Conservation (phyloP, 2,888 invertebrate species). For the Choreutis nemorana region DNA sequence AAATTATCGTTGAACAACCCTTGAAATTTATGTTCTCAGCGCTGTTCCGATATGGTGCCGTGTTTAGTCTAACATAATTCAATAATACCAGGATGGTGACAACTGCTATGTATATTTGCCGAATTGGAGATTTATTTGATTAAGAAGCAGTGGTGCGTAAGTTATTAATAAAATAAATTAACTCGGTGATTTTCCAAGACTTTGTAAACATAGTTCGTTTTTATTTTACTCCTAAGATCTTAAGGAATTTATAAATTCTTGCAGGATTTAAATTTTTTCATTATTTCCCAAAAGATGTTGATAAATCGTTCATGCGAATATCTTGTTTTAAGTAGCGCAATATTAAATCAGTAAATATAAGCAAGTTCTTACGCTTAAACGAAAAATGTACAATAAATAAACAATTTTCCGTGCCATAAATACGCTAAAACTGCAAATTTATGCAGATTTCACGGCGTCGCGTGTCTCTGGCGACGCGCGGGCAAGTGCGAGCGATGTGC, state of each 20-base stretch:
- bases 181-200: background rate
- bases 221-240: background rate
- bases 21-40: slow-evolving; percentile 27
- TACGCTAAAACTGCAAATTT: slow-evolving; percentile 56
- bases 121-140: too few species aligned
- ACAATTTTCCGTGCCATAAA: slow-evolving; percentile 49
- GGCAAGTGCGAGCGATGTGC: slow-evolving; percentile 24
- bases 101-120: too few species aligned
- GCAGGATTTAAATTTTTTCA: background rate
- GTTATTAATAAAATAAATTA: background rate
- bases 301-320: too few species aligned
- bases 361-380: slow-evolving; percentile 17
- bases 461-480: slow-evolving; percentile 28
- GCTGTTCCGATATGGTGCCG: slow-evolving; percentile 13
- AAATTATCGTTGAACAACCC: slow-evolving; percentile 33
- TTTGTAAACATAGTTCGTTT: background rate
- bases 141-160: too few species aligned
- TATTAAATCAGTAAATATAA: slow-evolving; percentile 14
- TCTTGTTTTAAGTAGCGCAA: too few species aligned
- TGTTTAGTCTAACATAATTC: slow-evolving; percentile 30
- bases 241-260: too few species aligned
- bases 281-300: background rate
- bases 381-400: slow-evolving; percentile 44
- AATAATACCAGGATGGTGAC: slow-evolving; percentile 20
- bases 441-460: slow-evolving; percentile 48